These are phyloP conservation scores for Tipula vernalis DNA, from an alignment of 2,888 invertebrate genomes.

Conservation along the genomic window DNA sequence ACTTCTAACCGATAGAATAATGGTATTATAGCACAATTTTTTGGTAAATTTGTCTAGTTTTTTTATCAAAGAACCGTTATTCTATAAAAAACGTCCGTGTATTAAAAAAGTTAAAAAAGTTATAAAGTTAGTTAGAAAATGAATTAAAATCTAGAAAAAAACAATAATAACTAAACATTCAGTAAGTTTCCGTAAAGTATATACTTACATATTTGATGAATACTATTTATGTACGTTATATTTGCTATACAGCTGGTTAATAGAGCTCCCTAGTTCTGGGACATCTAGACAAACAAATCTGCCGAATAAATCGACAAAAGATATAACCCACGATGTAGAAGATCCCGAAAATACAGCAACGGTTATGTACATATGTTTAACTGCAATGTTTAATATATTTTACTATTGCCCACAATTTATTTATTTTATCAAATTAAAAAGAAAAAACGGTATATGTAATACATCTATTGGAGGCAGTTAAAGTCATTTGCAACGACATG, in stretches of 20 bases:
- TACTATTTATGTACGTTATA: not conserved
- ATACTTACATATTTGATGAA: not conserved
- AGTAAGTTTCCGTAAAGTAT: not conserved
- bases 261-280: not conserved
- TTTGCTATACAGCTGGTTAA: not conserved
- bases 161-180: not conserved
- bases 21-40: not conserved
- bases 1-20: not conserved
- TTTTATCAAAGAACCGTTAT: too few species aligned
- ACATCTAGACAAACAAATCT: not conserved
- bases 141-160: not conserved
- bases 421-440: not conserved
- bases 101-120: not conserved
- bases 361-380: too few species aligned
- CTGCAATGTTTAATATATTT: too few species aligned
- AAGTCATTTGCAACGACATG: not conserved
- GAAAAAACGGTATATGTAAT: not conserved
- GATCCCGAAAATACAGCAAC: not conserved
- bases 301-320: not conserved
- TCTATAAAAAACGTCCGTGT: not conserved
- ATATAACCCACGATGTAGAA: not conserved
- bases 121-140: not conserved
- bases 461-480: not conserved
- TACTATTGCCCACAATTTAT: too few species aligned
- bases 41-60: too few species aligned